A percentile compares a stretch with the other conserved stretches of the same genome.
Conservation (phyloP, 2,797 vertebrate species). For the Clarias platycephalus region DNA sequence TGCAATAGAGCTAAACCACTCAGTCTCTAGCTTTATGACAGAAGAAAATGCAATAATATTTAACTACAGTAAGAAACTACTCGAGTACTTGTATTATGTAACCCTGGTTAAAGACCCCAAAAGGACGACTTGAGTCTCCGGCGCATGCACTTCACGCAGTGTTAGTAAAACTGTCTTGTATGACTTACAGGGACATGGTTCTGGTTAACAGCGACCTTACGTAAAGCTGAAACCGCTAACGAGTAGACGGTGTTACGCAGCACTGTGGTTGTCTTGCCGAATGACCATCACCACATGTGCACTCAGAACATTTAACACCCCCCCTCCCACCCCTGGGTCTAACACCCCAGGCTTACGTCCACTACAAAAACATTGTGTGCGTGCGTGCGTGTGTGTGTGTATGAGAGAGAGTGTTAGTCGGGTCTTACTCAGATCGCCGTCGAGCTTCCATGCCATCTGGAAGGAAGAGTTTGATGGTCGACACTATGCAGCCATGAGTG, state of each 20-base stretch:
- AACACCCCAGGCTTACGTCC: neutral
- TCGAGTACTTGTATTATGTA: neutral
- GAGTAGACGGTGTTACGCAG: neutral
- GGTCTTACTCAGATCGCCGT: constrained; percentile 93
- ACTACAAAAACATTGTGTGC: neutral
- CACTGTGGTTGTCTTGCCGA: neutral
- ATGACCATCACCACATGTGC: neutral
- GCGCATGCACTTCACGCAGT: neutral
- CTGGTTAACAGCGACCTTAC: neutral
- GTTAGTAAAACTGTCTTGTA: too few species aligned
- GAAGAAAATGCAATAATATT: neutral
- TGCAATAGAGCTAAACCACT: neutral
- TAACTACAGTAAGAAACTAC: neutral
- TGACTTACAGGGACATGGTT: too few species aligned
- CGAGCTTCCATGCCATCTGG: constrained; percentile 98
- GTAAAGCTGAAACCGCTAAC: neutral
- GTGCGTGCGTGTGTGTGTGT: neutral
- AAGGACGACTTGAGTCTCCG: neutral
- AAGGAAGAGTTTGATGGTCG: constrained; percentile 97
- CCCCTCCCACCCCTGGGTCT: too few species aligned
- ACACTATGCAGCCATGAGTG: constrained; percentile 99
- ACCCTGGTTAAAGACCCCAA: neutral
- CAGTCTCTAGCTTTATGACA: neutral
- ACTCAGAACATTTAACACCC: neutral
- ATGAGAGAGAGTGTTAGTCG: neutral